Percentiles rank a stretch among this genome's conserved stretches.
Conservation (phyloP, 2,797 vertebrate genomes). For the Mormyrops attenuatus region DNA sequence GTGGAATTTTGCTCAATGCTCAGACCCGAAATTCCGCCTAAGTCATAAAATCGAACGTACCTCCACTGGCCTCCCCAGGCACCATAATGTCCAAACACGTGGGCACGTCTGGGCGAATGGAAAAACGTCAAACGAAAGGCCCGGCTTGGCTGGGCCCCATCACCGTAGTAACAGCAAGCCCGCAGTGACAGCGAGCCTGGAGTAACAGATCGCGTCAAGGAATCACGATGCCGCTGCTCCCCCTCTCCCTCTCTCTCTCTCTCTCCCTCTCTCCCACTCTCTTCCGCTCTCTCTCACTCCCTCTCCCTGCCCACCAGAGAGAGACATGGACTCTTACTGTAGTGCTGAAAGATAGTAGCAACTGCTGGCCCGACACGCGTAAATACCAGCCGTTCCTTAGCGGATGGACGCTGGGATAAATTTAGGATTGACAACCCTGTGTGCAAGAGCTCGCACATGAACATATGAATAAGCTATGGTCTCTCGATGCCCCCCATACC, state of each 20-base stretch:
- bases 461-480: slow-evolving; percentile 19
- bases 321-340: slow-evolving; percentile 26
- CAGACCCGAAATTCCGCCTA: not conserved
- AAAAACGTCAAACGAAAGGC: slow-evolving; percentile 43
- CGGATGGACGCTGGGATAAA: slow-evolving; percentile 62
- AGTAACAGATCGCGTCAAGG: slow-evolving; percentile 65
- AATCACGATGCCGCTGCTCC: slow-evolving; percentile 53
- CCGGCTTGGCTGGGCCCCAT: slow-evolving; percentile 31
- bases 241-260: not conserved
- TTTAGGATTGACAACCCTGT: slow-evolving; percentile 75
- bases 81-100: slow-evolving; percentile 66
- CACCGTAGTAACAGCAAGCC: slow-evolving; percentile 63
- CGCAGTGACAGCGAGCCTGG: slow-evolving; percentile 57
- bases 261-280: not conserved
- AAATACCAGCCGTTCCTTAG: slow-evolving; percentile 63
- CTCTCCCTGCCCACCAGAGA: not conserved
- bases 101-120: slow-evolving; percentile 47
- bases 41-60: slow-evolving; percentile 48
- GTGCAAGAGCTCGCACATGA: slow-evolving; percentile 50
- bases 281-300: not conserved
- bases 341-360: slow-evolving; percentile 77
- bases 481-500: not conserved
- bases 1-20: not conserved
- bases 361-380: slow-evolving; percentile 66
- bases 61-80: slow-evolving; percentile 62